These are phyloP conservation scores for Sebastes schlegelii DNA, from an alignment of 2,113 vertebrate genomes.

Conservation along the genomic window DNA sequence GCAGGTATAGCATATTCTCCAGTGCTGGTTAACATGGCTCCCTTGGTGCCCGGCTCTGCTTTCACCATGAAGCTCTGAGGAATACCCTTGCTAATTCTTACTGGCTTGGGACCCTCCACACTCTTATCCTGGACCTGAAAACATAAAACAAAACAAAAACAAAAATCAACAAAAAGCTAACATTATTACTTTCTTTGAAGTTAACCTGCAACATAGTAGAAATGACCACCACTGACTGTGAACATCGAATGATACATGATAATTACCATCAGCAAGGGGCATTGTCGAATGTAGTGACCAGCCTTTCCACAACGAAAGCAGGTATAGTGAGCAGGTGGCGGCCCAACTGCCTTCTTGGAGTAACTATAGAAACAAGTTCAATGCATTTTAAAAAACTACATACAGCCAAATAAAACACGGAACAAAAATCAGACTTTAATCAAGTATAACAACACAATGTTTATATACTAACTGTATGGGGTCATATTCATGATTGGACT, in stretches of 20 bases:
- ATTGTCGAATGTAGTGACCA: conserved; percentile 97
- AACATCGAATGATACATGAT: not conserved
- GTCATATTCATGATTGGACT: conserved; percentile 99
- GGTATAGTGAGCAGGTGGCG: conserved; percentile 95
- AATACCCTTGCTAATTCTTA: conserved; percentile 98
- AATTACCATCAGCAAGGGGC: conserved; percentile 92
- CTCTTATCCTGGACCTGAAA: conserved; percentile 90
- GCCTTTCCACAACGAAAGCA: conserved; percentile 96
- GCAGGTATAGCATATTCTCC: conserved; percentile 98
- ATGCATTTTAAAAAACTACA: not conserved
- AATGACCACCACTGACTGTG: not conserved
- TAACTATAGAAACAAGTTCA: conserved; percentile 84
- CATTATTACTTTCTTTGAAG: not conserved
- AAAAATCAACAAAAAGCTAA: not conserved
- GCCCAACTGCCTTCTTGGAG: conserved; percentile 95
- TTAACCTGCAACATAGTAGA: not conserved
- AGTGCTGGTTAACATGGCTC: conserved; percentile 98
- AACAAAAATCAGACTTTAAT: not conserved
- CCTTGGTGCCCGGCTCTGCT: conserved; percentile 96
- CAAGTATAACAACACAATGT: not conserved
- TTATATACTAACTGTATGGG: conserved; percentile 93
- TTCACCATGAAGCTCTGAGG: conserved; percentile 99
- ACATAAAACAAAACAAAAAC: not conserved
- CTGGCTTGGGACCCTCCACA: conserved; percentile 92
- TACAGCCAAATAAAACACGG: not conserved